A percentile compares a stretch with the other conserved stretches of the same genome.
Conservation (phyloP, 1,140 invertebrate species). For the Aphidius gifuensis region DNA sequence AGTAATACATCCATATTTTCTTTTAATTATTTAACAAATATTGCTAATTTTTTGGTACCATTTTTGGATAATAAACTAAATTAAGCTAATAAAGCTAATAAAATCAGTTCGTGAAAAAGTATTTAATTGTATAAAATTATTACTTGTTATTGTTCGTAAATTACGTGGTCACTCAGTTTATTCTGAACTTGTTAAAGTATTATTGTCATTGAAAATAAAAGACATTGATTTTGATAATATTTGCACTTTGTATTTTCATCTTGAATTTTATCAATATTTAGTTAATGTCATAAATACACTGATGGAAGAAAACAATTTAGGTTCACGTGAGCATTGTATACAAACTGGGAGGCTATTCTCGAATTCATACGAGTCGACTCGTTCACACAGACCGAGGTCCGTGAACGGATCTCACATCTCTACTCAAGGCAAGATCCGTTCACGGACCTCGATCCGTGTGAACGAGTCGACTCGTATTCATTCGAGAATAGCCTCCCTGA, state of each 20-base stretch:
- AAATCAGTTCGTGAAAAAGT: conserved; percentile 61
- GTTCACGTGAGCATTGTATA: conserved; percentile 75
- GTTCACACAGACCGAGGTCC: no score
- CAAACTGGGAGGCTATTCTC: no score
- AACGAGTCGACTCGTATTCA: no score
- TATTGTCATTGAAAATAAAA: conserved; percentile 74
- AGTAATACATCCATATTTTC: conserved; percentile 75
- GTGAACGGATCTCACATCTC: no score
- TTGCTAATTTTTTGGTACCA: conserved; percentile 79
- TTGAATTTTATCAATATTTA: conserved; percentile 93
- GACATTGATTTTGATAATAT: conserved; percentile 85
- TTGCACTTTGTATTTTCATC: conserved; percentile 92
- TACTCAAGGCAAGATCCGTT: no score
- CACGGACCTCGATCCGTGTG: no score
- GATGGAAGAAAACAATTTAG: conserved; percentile 64
- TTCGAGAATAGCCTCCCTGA: no score
- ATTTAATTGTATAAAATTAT: conserved; percentile 70
- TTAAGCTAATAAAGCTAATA: no score
- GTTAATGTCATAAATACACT: conserved; percentile 75
- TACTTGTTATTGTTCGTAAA: conserved; percentile 75
- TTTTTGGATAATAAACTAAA: conserved; percentile 70
- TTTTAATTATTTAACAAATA: conserved; percentile 90
- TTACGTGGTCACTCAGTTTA: conserved; percentile 72
- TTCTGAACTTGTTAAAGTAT: conserved; percentile 71
- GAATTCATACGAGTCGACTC: no score